Percentiles rank a stretch among this genome's conserved stretches.
These are phyloP conservation scores for Oreochromis tanganicae DNA, from an alignment of 2,113 vertebrate species.

Conservation along the genomic window DNA sequence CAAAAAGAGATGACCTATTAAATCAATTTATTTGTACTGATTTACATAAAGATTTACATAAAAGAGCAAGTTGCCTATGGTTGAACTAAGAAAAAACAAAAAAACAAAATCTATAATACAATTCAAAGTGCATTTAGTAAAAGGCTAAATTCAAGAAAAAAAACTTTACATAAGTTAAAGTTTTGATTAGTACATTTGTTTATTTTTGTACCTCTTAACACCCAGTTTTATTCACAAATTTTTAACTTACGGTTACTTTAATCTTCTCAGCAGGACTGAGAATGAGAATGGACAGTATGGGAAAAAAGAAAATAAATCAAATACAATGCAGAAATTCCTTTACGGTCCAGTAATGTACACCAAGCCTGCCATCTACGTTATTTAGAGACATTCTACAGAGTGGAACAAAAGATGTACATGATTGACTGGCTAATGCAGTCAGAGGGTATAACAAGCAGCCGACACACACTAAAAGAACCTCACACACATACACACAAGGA, in stretches of 20 bases:
- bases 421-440: constrained; percentile 7
- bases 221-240: constrained; percentile 24
- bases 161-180: constrained; percentile 78
- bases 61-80: constrained; percentile 57
- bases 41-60: constrained; percentile 68
- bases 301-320: not conserved
- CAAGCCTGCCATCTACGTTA: not conserved
- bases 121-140: constrained; percentile 95
- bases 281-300: not conserved
- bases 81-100: constrained; percentile 50
- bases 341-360: not conserved
- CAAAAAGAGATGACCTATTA: not conserved
- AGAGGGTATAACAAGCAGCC: constrained; percentile 21
- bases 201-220: constrained; percentile 11
- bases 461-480: not conserved
- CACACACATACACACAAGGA: not conserved
- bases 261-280: constrained; percentile 11
- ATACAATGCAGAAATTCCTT: not conserved
- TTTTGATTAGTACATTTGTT: constrained; percentile 54
- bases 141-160: constrained; percentile 80
- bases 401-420: constrained; percentile 7
- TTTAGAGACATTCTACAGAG: constrained; percentile 12
- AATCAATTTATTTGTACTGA: constrained; percentile 55
- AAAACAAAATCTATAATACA: constrained; percentile 68
- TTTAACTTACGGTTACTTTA: not conserved